phyloP scores from a whole-genome alignment of 2,797 vertebrate genomes.

The Syngnathus rostellatus region DNA sequence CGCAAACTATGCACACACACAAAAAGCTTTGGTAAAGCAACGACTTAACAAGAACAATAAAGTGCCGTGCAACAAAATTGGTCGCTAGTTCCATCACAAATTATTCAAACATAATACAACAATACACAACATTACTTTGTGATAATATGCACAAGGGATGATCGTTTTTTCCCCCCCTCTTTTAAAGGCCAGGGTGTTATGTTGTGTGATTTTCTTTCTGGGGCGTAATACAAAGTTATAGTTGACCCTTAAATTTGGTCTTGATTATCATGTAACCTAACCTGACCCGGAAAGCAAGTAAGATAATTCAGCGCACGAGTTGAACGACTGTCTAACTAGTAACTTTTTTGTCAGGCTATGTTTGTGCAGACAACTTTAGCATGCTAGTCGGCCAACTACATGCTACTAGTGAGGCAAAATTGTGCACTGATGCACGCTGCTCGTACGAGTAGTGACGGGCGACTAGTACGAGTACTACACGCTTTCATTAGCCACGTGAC shows the following conservation, averaged over 20 bases:
- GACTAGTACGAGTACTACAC: background rate
- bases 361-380: background rate
- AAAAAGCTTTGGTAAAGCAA: constrained; percentile 59
- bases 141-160: constrained; percentile 17
- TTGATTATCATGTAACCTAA: background rate
- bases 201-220: constrained; percentile 5
- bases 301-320: background rate
- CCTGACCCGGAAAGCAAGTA: background rate
- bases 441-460: no score
- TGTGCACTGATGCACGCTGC: background rate
- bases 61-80: constrained; percentile 63
- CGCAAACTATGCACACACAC: background rate
- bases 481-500: background rate
- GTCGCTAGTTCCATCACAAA: constrained; percentile 37
- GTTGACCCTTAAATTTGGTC: background rate
- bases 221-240: background rate
- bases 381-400: background rate
- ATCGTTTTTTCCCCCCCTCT: background rate
- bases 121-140: constrained; percentile 25
- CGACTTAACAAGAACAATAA: constrained; percentile 50
- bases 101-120: constrained; percentile 30
- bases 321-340: background rate
- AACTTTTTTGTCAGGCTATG: background rate
- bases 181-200: constrained; percentile 31
- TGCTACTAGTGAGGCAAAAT: background rate